A percentile compares a stretch with the other conserved stretches of the same genome.
These are phyloP conservation scores for Fregata magnificens DNA, from an alignment of 2,113 vertebrate genomes.

Conservation along the genomic window DNA sequence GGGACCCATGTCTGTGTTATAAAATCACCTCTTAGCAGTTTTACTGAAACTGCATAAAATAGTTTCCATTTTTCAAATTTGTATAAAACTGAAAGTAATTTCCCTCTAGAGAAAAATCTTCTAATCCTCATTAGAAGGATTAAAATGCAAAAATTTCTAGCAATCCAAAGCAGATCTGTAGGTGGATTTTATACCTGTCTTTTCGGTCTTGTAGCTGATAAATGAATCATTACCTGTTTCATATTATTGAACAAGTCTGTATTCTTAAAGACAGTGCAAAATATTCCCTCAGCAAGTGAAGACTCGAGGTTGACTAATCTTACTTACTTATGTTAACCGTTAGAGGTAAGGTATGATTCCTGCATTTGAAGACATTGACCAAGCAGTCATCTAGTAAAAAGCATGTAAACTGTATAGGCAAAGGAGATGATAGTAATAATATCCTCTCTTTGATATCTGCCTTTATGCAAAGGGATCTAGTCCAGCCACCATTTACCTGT, in stretches of 20 bases:
- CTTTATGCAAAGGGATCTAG: neutral
- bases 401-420: neutral
- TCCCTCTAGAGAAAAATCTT: constrained; percentile 8
- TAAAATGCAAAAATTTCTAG: constrained; percentile 21
- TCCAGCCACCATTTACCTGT: neutral
- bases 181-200: constrained; percentile 28
- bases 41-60: neutral
- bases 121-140: constrained; percentile 10
- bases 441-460: neutral
- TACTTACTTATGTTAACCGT: neutral
- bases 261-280: neutral
- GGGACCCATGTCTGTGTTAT: neutral
- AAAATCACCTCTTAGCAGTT: constrained; percentile 15
- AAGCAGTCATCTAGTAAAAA: neutral
- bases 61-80: constrained; percentile 8
- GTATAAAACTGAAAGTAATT: constrained; percentile 21
- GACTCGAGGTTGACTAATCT: neutral
- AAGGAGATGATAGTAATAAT: neutral
- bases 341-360: neutral
- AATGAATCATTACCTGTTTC: neutral
- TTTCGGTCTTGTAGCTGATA: constrained; percentile 2
- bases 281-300: neutral
- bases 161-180: neutral
- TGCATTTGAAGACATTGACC: neutral
- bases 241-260: neutral